phyloP scores from a whole-genome alignment of 2,888 invertebrate genomes.

The Tromatobia lineatoria region DNA sequence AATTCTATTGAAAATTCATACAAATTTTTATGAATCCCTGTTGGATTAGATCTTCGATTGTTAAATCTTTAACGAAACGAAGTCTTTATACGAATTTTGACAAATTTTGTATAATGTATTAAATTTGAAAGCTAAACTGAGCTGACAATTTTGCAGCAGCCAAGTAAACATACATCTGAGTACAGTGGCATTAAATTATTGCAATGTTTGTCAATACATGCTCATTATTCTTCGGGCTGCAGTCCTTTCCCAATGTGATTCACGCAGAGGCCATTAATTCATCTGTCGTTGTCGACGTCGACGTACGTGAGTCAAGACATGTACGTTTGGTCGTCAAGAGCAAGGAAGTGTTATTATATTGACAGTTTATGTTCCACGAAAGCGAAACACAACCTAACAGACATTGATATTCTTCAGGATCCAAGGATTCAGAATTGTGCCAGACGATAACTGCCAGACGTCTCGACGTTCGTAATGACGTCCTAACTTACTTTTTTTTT shows the following conservation, averaged over 20 bases:
- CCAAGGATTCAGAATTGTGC: constrained; percentile 23
- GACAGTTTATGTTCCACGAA: constrained; percentile 16
- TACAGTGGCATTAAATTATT: constrained; percentile 46
- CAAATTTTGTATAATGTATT: neutral
- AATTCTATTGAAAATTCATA: too few species aligned
- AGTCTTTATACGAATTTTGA: too few species aligned
- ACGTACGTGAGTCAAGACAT: neutral
- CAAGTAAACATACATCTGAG: neutral
- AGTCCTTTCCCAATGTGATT: constrained; percentile 6
- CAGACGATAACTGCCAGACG: constrained; percentile 24
- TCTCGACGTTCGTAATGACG: neutral
- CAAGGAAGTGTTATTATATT: neutral
- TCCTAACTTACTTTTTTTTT: constrained; percentile 7
- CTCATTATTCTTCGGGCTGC: constrained; percentile 40
- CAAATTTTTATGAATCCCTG: neutral
- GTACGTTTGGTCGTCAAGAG: neutral
- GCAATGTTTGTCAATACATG: constrained; percentile 45
- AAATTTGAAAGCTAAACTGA: neutral
- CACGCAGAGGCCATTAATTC: constrained; percentile 27
- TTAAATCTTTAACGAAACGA: too few species aligned
- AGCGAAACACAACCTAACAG: neutral
- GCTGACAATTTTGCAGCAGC: neutral
- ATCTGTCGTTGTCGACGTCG: constrained; percentile 3
- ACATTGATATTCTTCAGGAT: constrained; percentile 22
- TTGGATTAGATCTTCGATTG: too few species aligned